Conservation (phyloP, 2,888 invertebrate species). For the Polydrusus pterygomalis region DNA sequence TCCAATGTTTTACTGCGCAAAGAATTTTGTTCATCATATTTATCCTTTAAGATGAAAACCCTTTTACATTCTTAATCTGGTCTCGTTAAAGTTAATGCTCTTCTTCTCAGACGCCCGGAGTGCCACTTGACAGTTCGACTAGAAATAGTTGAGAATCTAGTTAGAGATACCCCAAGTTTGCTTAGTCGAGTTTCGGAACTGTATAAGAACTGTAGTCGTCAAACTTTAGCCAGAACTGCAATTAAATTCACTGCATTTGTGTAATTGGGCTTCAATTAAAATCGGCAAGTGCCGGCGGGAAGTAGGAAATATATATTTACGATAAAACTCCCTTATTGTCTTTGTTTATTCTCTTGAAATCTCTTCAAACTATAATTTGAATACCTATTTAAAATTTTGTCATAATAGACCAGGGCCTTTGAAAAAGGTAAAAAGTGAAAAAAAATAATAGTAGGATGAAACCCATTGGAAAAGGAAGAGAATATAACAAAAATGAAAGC, state of each 20-base stretch:
- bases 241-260: slow-evolving; percentile 43
- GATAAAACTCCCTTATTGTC: not conserved
- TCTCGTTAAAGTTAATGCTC: slow-evolving; percentile 5
- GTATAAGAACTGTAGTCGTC: slow-evolving; percentile 41
- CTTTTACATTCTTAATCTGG: not conserved
- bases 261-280: slow-evolving; percentile 43
- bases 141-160: slow-evolving; percentile 31
- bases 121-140: slow-evolving; percentile 29
- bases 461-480: too few species aligned
- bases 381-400: too few species aligned
- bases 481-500: too few species aligned
- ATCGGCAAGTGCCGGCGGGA: not conserved
- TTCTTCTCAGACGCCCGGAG: slow-evolving; percentile 10
- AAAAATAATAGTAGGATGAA: too few species aligned
- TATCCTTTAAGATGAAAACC: too few species aligned
- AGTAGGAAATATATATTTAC: not conserved
- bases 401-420: too few species aligned
- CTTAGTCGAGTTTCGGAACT: slow-evolving; percentile 26
- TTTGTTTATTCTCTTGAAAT: not conserved
- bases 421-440: too few species aligned
- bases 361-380: too few species aligned
- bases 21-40: too few species aligned
- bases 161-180: slow-evolving; percentile 19
- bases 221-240: slow-evolving; percentile 39
- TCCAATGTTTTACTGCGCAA: too few species aligned